These are phyloP conservation scores for Stomatorhinus walkeri DNA, from an alignment of 2,797 vertebrate species.

Conservation along the genomic window DNA sequence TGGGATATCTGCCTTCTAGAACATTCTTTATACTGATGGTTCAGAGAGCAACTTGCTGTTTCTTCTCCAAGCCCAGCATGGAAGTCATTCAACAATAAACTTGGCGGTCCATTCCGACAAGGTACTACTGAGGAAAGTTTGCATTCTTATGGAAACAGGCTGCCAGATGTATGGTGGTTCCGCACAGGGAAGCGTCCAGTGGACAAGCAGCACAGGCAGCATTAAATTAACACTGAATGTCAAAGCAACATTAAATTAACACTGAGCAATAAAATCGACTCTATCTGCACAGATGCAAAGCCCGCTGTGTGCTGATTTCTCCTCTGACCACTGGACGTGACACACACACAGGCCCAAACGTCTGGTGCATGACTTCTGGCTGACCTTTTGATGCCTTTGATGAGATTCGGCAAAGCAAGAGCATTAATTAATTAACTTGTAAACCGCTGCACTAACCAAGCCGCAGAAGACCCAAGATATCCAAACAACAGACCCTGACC, in stretches of 20 bases:
- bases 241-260: not conserved
- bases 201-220: not conserved
- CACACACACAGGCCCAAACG: not conserved
- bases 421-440: not conserved
- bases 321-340: not conserved
- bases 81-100: not conserved
- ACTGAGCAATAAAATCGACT: not conserved
- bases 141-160: not conserved
- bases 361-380: not conserved
- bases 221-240: not conserved
- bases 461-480: not conserved
- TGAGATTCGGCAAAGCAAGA: not conserved
- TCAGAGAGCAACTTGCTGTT: not conserved
- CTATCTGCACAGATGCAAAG: not conserved
- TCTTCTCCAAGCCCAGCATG: not conserved
- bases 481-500: not conserved
- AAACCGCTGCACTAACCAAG: not conserved
- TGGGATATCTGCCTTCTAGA: not conserved
- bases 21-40: not conserved
- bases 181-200: not conserved
- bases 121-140: not conserved
- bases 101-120: not conserved
- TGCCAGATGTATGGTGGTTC: not conserved
- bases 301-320: not conserved
- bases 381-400: not conserved